A percentile compares a stretch with the other conserved stretches of the same genome.
These are phyloP conservation scores for Ormyrus pomaceus DNA, from an alignment of 2,888 invertebrate species.

Conservation along the genomic window DNA sequence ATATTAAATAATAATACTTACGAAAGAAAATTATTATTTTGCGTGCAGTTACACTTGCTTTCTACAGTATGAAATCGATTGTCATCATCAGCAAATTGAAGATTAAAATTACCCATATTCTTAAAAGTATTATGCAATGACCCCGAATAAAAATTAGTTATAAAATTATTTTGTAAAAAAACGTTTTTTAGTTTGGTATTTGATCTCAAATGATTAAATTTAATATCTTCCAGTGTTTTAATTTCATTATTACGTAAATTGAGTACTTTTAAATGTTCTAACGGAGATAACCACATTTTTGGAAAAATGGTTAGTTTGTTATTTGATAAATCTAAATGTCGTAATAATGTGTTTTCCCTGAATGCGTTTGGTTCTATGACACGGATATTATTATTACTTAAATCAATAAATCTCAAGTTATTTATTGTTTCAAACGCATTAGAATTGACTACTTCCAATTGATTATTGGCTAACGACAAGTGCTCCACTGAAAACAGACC, in stretches of 20 bases:
- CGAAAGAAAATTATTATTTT: not conserved
- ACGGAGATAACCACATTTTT: constrained; percentile 44
- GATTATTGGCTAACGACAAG: constrained; percentile 61
- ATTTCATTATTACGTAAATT: constrained; percentile 59
- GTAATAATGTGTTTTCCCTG: constrained; percentile 35
- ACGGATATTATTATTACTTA: constrained; percentile 62
- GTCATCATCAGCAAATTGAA: constrained; percentile 26
- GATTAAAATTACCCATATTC: not conserved
- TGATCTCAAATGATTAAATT: constrained; percentile 49
- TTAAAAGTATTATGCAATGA: not conserved
- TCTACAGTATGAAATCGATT: not conserved
- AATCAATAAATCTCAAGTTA: constrained; percentile 59
- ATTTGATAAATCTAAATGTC: constrained; percentile 58
- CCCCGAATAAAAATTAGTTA: constrained; percentile 43
- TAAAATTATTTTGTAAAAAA: constrained; percentile 62
- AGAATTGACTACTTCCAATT: constrained; percentile 49
- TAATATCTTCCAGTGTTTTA: constrained; percentile 56
- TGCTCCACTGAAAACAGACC: constrained; percentile 49
- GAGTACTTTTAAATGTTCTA: constrained; percentile 53
- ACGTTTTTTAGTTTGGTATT: constrained; percentile 58
- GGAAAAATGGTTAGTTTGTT: constrained; percentile 59
- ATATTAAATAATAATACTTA: not conserved
- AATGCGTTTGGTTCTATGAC: constrained; percentile 58
- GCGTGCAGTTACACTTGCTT: not conserved
- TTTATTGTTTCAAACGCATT: constrained; percentile 54